Evolutionary conservation across 2,888 invertebrate species (phyloP).

Genomic region (Zygaena filipendulae): DNA sequence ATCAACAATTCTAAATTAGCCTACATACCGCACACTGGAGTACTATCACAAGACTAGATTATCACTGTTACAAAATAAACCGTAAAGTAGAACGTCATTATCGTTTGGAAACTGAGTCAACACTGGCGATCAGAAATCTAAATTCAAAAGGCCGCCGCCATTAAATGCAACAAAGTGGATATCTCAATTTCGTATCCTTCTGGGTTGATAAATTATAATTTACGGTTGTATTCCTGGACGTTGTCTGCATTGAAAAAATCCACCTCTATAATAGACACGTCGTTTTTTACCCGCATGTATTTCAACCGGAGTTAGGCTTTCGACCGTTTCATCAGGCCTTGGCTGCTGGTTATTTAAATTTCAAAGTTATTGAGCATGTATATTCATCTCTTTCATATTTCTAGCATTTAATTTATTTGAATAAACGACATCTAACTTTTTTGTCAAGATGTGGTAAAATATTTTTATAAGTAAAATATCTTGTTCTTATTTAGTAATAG

Average conservation of each 20-base stretch:
- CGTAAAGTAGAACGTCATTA: no score
- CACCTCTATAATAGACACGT: conserved; percentile 58
- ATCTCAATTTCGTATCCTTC: conserved; percentile 58
- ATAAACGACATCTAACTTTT: no score
- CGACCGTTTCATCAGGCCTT: conserved; percentile 32
- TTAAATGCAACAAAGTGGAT: conserved; percentile 43
- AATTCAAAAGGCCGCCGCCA: conserved; percentile 49
- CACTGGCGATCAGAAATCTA: conserved; percentile 31
- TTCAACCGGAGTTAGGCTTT: conserved; percentile 41
- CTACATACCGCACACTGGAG: conserved; percentile 29
- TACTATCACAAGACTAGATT: conserved; percentile 21
- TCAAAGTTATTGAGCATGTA: neutral
- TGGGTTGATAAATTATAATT: conserved; percentile 61
- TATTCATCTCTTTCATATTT: no score
- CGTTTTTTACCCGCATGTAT: conserved; percentile 56
- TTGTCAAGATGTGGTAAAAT: no score
- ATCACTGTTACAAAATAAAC: no score
- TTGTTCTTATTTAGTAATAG: no score
- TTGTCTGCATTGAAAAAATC: conserved; percentile 43
- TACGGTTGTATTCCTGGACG: conserved; percentile 50
- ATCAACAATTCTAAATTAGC: conserved; percentile 27
- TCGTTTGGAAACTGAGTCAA: no score
- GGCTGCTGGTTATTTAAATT: conserved; percentile 16
- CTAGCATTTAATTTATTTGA: no score
- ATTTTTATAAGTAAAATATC: no score